phyloP scores from a whole-genome alignment of 2,888 invertebrate species.

The Craniophora ligustri region DNA sequence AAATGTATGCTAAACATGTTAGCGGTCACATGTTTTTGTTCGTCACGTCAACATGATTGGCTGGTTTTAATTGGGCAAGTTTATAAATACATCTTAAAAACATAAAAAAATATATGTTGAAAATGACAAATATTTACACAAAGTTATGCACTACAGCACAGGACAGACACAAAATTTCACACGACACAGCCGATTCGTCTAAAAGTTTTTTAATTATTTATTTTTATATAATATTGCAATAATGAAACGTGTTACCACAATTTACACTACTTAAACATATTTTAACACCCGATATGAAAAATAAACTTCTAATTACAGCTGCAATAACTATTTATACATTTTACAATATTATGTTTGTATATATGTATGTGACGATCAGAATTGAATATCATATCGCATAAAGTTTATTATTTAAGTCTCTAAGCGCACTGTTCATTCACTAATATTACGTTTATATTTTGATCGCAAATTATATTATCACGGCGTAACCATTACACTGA shows the following conservation, averaged over 20 bases:
- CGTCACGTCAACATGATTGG: constrained; percentile 44
- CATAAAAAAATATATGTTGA: constrained; percentile 42
- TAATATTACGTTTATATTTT: constrained; percentile 67
- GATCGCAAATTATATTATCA: constrained; percentile 76
- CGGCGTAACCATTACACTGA: constrained; percentile 67
- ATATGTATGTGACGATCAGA: constrained; percentile 66
- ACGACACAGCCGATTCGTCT: constrained; percentile 88
- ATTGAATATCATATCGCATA: constrained; percentile 70
- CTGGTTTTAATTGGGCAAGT: constrained; percentile 62
- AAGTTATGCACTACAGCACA: constrained; percentile 77
- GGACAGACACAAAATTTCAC: constrained; percentile 81
- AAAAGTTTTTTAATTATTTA: too few relatives aligned
- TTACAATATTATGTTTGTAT: constrained; percentile 80
- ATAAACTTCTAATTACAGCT: constrained; percentile 88
- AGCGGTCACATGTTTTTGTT: constrained; percentile 8
- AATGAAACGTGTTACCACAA: constrained; percentile 83
- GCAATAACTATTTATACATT: constrained; percentile 89
- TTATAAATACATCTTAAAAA: constrained; percentile 45
- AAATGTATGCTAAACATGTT: constrained; percentile 41
- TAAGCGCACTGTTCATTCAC: constrained; percentile 82
- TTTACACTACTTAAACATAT: constrained; percentile 87
- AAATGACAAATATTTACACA: constrained; percentile 76
- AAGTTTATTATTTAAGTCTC: constrained; percentile 74
- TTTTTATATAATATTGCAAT: constrained; percentile 80
- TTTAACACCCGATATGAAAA: constrained; percentile 88